Percentiles rank a stretch among this genome's conserved stretches.
Evolutionary conservation across 2,113 vertebrate genomes (phyloP).

Genomic region (Aleadryas rufinucha): DNA sequence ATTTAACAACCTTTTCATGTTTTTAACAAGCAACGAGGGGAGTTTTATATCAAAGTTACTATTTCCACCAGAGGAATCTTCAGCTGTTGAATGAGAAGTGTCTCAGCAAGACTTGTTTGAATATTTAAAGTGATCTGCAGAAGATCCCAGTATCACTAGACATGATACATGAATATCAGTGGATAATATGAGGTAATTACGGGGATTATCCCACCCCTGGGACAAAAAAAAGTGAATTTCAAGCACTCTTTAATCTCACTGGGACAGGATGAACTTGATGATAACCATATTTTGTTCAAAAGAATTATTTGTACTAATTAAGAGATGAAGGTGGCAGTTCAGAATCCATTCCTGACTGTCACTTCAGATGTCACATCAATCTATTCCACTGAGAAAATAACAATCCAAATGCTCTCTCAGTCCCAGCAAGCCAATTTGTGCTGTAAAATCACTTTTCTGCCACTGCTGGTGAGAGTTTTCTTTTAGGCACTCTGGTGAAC

Average conservation of each 20-base stretch:
- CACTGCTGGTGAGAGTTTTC: neutral
- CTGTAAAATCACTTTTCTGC: neutral
- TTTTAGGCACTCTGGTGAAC: neutral
- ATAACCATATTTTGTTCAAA: conserved; percentile 8
- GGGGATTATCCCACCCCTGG: conserved; percentile 35
- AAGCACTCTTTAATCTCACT: conserved; percentile 39
- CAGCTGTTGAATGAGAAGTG: neutral
- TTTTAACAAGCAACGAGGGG: neutral
- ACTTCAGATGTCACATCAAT: conserved; percentile 39
- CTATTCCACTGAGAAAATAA: conserved; percentile 32
- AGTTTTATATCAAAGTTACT: neutral
- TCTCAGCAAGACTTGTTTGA: neutral
- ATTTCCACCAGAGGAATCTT: neutral
- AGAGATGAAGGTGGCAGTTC: conserved; percentile 52
- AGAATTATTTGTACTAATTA: conserved; percentile 46
- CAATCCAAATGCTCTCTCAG: neutral
- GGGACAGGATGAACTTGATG: neutral
- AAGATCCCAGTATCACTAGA: neutral
- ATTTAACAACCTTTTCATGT: neutral
- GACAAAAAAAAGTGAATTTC: neutral
- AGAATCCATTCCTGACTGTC: conserved; percentile 39
- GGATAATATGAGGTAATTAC: conserved; percentile 38
- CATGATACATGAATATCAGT: neutral
- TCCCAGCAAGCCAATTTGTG: neutral
- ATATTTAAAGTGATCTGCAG: conserved; percentile 1